A percentile compares a stretch with the other conserved stretches of the same genome.
Conservation (phyloP, 1,140 invertebrate species). For the Drosophila ambigua region DNA sequence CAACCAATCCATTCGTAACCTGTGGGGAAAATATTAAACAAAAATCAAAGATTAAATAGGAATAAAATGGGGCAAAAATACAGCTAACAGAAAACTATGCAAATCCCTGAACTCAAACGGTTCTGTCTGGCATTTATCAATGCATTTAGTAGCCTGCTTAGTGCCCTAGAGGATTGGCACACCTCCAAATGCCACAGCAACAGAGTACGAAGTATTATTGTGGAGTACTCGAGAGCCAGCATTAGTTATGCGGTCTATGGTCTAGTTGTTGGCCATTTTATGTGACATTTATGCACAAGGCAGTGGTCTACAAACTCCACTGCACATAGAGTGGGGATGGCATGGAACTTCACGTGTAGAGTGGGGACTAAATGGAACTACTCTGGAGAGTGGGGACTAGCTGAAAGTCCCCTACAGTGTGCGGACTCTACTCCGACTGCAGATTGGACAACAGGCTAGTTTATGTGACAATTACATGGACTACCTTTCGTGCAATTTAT, state of each 20-base stretch:
- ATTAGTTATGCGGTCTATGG: slow-evolving; percentile 15
- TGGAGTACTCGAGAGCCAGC: slow-evolving; percentile 2
- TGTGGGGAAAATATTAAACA: slow-evolving; percentile 54
- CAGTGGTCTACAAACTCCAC: too few species aligned
- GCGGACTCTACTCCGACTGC: slow-evolving; percentile 2
- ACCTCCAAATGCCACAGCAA: too few species aligned
- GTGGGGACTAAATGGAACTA: too few species aligned
- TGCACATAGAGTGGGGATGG: too few species aligned
- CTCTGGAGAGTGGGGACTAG: too few species aligned
- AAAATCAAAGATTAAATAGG: too few species aligned
- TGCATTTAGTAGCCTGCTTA: too few species aligned
- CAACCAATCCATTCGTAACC: slow-evolving; percentile 96
- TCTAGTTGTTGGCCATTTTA: slow-evolving; percentile 34
- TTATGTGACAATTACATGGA: slow-evolving; percentile 34
- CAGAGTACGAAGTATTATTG: not conserved
- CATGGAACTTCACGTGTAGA: too few species aligned
- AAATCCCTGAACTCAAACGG: too few species aligned
- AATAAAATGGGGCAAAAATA: not conserved
- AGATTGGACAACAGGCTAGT: not conserved
- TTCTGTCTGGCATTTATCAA: too few species aligned
- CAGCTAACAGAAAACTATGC: too few species aligned
- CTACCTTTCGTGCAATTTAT: slow-evolving; percentile 2
- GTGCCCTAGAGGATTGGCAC: too few species aligned
- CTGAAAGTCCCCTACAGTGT: not conserved
- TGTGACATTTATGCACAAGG: slow-evolving; percentile 42